Evolutionary conservation across 1,140 invertebrate species (phyloP), one percentile per base, ranked within the genome.

Genomic region (Lucilia sericata): DNA sequence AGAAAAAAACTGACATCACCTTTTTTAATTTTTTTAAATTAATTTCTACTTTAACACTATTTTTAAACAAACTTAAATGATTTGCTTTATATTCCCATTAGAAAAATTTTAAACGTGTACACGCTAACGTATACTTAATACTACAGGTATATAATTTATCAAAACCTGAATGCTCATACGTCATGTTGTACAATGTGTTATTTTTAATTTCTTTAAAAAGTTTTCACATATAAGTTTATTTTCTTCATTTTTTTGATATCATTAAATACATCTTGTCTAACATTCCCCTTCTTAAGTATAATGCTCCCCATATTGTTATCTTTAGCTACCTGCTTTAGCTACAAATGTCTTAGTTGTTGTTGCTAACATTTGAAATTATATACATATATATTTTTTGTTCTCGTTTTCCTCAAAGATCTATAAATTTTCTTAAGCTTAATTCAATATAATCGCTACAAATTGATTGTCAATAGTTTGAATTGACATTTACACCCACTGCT

Each of bases 401-500:
- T 60, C 2, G 13, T 60, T n/a, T 60, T 60, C 21, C n/a, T 21
- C 19, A 49, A 19, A 80, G n/a, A 80, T 80, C 76, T 49, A 80
- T 80, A 80, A 80, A 80, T 80, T 78, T 78, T 78, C 75, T 78
- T 80, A 70, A 49, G 76, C 76, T 80, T 80, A 80, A 80, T 80
- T 80, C 76, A 80, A 80, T 80, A 80, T 80, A 80, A 80, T 80
- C 76, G 76, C 76, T 49, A 80, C 76, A 80, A 80, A 80, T 80
- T 80, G 76, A 80, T 80, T 80, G 76, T 80, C 76, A 80, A 80
- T 80, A 49, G 76, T 80, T 80, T 19, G 47, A 80, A 80, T 80
- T 80, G 76, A 80, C 76, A 80, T 80, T 80, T 80, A 80, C 76
- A 80, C 76, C 76, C 76, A 51, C 47, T 80, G 47, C 42, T 21